Base-by-base conservation (phyloP, 2,797 vertebrate genomes). In the Sphaeramia orbicularis region DNA sequence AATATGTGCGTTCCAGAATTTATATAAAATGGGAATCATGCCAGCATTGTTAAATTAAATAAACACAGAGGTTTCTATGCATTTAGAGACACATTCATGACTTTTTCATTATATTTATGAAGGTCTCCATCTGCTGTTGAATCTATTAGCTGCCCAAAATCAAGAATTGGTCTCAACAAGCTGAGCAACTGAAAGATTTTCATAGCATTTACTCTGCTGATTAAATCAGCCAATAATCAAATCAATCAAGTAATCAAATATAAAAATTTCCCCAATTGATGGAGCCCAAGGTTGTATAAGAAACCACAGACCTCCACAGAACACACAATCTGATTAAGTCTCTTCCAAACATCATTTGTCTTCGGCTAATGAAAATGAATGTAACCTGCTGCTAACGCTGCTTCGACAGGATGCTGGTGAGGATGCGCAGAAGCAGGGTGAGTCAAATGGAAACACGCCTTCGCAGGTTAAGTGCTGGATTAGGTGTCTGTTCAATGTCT, bases 221-320 rank as follows among this genome's bases (percentile, higher is more conserved):
- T 84, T 56, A 74, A 71, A 83, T 86, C 76, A 80, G 15, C 0
- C 1, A 63, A 18, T 88, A 85, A 90, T 84, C 50, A 48, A 81
- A 91, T 89, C 74, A 85, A 87, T 87, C 65, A 78, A 74, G 74
- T 85, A 87, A 91, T 89, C 68, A 71, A 75, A 89, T 87, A 50
- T 48, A 64, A 79, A 88, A 57, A 83, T 71, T 64, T 76, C 16
- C 62, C 56, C 76, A 70, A 66, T 42, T 79, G 81, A 86, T 75
- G 60, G 66, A 74, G 64, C 57, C 74, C 65, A 42, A 57, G 42
- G 74, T 63, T 76, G 64, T 16, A 59, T 78, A 81, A 78, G 84
- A 75, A 85, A 77, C 48, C 70, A 54, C 83, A 76, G 85, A 65
- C 72, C 69, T 76, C 66, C 68, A 65, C 65, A 68, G 80, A 76